Evolutionary conservation across 23 tunicate genomes (phyloP), one percentile per base, ranked within the genome.

Genomic region (Botrylloides violaceus): DNA sequence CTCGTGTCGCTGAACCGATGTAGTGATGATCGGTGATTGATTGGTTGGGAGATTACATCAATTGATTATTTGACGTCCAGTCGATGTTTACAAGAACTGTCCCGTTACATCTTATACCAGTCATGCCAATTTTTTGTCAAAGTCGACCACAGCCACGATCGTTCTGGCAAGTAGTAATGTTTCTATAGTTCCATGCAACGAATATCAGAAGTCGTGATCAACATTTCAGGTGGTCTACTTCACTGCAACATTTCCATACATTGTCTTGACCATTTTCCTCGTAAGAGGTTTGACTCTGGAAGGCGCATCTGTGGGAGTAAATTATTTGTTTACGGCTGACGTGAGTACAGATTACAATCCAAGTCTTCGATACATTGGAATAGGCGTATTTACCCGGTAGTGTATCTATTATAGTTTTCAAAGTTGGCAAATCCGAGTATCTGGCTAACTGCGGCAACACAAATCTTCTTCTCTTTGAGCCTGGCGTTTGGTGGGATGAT

Each of bases 401-500:
- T 12, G 27, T 30, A 15, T 32, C 27, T 39, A 25, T 65, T 65
- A 3, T 66, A 86, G 94, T 32, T 76, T 9, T 70, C 74, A 6
- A 18, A 72, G 39, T 56, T 90, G 43, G 43, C 81, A 2, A 86
- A 95, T 71, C 91, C 99, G 1, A 87, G 78, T 35, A 82, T 87
- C 33, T 95, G 99, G 99, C 71, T 95, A 18, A 70, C 95, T 3
- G 99, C 99, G 20, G 78, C 99, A 3, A 87, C 96, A 6, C 99
- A 95, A 79, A 95, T 95, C 4, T 95, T 95, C 55, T 95, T 95
- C 65, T 95, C 99, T 6, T 34, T 95, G 66, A 82, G 91, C 62
- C 49, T 95, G 9, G 95, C 87, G 2, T 95, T 86, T 75, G 99
- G 99, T 6, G 99, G 99, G 29, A 95, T 95, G 90, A 79, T 95